Evolutionary conservation across 2,797 vertebrate genomes (phyloP).

Genomic region (Poliocrania exsul): DNA sequence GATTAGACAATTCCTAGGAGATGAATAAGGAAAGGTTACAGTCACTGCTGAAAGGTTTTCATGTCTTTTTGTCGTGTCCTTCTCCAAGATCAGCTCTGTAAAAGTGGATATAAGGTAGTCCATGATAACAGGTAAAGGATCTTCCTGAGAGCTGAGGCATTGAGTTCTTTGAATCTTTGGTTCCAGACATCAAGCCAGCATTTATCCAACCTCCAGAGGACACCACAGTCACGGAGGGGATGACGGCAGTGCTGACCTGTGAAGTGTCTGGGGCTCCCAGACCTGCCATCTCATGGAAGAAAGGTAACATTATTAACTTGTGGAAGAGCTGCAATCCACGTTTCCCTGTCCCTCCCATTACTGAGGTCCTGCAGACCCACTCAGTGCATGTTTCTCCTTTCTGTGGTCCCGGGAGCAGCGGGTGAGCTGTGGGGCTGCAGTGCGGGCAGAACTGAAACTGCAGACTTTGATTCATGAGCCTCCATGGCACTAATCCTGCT

Average conservation of each 20-base stretch:
- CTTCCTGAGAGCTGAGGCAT: not conserved
- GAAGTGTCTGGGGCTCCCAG: constrained; percentile 91
- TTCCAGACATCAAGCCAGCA: constrained; percentile 84
- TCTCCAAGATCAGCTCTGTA: not conserved
- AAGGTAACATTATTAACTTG: constrained; percentile 76
- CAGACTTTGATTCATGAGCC: not conserved
- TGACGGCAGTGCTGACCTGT: constrained; percentile 84
- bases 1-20: constrained; percentile 34
- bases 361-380: not conserved
- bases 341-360: not conserved
- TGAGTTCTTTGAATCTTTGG: not conserved
- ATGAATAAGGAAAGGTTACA: constrained; percentile 18
- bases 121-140: not conserved
- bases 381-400: not conserved
- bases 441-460: not conserved
- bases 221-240: constrained; percentile 88
- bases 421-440: not conserved
- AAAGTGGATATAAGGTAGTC: not conserved
- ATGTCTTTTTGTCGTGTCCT: not conserved
- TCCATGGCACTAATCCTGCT: not conserved
- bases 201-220: constrained; percentile 81
- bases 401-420: fast-evolving
- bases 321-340: not conserved
- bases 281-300: constrained; percentile 91
- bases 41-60: constrained; percentile 25